Evolutionary conservation across 2,113 vertebrate genomes (phyloP).

Genomic region (Phylloscopus trochiloides): DNA sequence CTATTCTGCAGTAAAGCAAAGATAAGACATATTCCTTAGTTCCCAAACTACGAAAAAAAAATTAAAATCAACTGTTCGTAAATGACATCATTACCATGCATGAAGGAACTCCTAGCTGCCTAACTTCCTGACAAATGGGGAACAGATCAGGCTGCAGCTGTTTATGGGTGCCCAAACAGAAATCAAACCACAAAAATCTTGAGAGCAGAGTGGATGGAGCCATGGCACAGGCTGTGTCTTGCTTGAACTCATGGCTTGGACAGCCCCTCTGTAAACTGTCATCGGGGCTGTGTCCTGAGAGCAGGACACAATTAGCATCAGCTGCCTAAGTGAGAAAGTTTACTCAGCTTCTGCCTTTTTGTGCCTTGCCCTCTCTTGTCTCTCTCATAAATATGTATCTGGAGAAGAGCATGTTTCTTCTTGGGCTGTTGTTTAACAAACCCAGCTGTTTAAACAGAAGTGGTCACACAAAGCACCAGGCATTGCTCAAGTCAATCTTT

Average conservation of each 20-base stretch:
- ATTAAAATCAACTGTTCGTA: not conserved
- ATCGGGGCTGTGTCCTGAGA: not conserved
- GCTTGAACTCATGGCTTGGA: accelerated
- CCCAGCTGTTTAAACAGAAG: constrained; percentile 60
- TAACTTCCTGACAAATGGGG: not conserved
- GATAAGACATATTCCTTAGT: not conserved
- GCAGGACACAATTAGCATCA: constrained; percentile 27
- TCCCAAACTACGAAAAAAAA: not conserved
- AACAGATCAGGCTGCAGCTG: constrained; percentile 20
- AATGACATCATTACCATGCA: not conserved
- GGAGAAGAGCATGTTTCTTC: not conserved
- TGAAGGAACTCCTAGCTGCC: not conserved
- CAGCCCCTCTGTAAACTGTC: not conserved
- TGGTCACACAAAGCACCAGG: not conserved
- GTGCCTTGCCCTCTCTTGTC: not conserved
- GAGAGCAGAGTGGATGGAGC: not conserved
- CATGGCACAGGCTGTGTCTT: not conserved
- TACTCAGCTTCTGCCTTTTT: constrained; percentile 41
- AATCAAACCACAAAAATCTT: constrained; percentile 27
- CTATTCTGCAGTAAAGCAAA: not conserved
- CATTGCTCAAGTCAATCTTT: not conserved
- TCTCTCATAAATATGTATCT: constrained; percentile 36
- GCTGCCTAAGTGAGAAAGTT: constrained; percentile 45
- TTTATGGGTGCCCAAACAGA: constrained; percentile 28
- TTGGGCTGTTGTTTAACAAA: constrained; percentile 12